Conservation (phyloP, 2,113 vertebrate species). For the Barbus barbus region DNA sequence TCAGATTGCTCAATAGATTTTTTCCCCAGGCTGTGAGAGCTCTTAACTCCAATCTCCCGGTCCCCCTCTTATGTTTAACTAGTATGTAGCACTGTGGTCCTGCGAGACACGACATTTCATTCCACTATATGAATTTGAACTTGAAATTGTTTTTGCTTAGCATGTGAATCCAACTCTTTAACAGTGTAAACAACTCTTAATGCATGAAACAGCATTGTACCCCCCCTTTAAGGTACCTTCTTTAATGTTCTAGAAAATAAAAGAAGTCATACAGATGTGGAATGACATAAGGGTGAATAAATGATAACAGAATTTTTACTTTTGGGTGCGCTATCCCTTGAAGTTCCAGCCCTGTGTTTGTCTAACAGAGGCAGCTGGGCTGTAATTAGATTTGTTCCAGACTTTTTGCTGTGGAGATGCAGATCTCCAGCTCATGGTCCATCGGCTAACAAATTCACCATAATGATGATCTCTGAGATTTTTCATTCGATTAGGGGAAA, state of each 20-base stretch:
- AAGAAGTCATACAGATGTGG: neutral
- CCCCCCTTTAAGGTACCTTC: no score
- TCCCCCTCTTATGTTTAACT: no score
- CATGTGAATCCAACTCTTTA: no score
- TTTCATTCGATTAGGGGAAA: neutral
- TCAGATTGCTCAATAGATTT: no score
- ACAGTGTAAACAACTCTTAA: no score
- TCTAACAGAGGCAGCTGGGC: slow-evolving; percentile 22
- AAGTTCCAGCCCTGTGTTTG: slow-evolving; percentile 2
- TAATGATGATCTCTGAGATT: slow-evolving; percentile 3
- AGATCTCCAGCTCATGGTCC: slow-evolving; percentile 13
- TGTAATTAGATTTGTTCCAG: slow-evolving; percentile 14
- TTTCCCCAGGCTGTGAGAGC: no score
- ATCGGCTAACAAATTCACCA: slow-evolving; percentile 1
- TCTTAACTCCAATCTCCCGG: no score
- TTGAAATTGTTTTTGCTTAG: no score
- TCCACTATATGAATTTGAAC: no score
- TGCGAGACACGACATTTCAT: no score
- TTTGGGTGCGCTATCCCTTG: neutral
- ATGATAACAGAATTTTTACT: neutral
- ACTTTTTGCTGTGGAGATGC: slow-evolving; percentile 7
- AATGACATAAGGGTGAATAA: neutral
- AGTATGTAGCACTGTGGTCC: no score
- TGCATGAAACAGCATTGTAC: no score
- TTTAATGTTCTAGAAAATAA: slow-evolving; percentile 1